Evolutionary conservation across 2,888 invertebrate species (phyloP), one percentile per base, ranked within the genome.

Genomic region (Eristalis intricaria): DNA sequence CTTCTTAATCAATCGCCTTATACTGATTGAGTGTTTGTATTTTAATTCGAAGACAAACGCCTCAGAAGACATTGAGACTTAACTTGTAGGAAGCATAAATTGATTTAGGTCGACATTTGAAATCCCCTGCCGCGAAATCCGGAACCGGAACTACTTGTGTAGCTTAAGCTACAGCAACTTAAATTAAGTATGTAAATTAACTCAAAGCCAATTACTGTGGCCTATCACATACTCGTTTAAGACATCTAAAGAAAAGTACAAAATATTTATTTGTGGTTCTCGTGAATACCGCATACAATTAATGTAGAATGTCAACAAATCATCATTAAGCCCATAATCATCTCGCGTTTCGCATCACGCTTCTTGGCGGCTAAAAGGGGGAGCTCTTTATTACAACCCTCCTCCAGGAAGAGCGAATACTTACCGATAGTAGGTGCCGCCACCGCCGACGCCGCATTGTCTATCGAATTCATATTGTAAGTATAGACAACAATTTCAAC

Each of bases 391-490:
- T 86, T 78, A 74, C 65, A 58, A 69, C 10, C 29, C 10, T 26
- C 63, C 15, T 19, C 8, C 50, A 50, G 50, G 8, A 50, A 19
- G 50, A 50, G 13, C 32, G 32, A n/a, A 7, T 29, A 63, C 63
- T 22, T 63, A 63, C 63, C 15, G 61, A 61, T 29, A 29, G 43
- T 43, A 19, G 43, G 43, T 43, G 43, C 43, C 43, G 10, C 19
- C 5, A 19, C n/a, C 43, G 43, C 15, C 43, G 43, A 2, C 50
- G 86, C 86, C 86, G 74, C 70, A 61, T 75, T 83, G 86, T 86
- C 86, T 86, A 71, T 83, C 70, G 66, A 35, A 65, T 19, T 75
- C 66, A 69, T 70, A 43, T 66, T 50, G 50, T 19, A 8, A 2
- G 50, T 19, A 50, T 19, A 50, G 65, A 63, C 75, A 61, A 81